Evolutionary conservation across 37 sponge, comb jelly and placozoan species (phyloP).

Genomic region (Trichoplax adhaerens): DNA sequence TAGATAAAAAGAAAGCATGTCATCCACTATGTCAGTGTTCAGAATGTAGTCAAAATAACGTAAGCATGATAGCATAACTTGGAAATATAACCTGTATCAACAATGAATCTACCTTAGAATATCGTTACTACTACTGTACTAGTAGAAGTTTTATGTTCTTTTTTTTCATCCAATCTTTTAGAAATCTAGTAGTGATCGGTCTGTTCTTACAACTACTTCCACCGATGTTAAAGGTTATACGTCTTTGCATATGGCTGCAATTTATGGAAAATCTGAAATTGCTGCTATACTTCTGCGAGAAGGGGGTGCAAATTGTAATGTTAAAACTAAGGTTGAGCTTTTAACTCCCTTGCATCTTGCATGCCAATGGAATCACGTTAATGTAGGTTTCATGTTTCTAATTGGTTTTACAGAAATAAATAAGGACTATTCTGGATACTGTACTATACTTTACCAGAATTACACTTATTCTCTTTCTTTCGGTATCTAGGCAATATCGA

Average conservation of each 20-base stretch:
- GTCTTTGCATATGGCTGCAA: constrained; percentile 51
- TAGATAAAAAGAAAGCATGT: constrained; percentile 22
- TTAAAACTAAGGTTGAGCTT: constrained; percentile 22
- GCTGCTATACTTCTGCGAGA: constrained; percentile 28
- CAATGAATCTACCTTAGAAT: no score
- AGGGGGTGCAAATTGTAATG: constrained; percentile 37
- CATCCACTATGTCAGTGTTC: constrained; percentile 88
- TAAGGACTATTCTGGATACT: no score
- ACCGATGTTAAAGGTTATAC: constrained; percentile 38
- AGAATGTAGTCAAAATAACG: constrained; percentile 14
- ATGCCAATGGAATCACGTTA: constrained; percentile 78
- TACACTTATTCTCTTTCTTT: background rate
- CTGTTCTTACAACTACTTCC: constrained; percentile 25
- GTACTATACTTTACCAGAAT: no score
- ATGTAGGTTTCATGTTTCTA: constrained; percentile 21
- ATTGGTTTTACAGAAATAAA: no score
- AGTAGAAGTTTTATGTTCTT: no score
- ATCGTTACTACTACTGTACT: no score
- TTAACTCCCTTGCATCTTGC: constrained; percentile 75
- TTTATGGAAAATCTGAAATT: constrained; percentile 31
- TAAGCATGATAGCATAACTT: no score
- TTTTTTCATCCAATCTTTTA: no score
- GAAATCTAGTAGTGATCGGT: no score
- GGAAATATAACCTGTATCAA: no score
- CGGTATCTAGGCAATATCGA: constrained; percentile 30